Conservation (phyloP, 2,888 invertebrate genomes). For the Galerucella pusilla region DNA sequence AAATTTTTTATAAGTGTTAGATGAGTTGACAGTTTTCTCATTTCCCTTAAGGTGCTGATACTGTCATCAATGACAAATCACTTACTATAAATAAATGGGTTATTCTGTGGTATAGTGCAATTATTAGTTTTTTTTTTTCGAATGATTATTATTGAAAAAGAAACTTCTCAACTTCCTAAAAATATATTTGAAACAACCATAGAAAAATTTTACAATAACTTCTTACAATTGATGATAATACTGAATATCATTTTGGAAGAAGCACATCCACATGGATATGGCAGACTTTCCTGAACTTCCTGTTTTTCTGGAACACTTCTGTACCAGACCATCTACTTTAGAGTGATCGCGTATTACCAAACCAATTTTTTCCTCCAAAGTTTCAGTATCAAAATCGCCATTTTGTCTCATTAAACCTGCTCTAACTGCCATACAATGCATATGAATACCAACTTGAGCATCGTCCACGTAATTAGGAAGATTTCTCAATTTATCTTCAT, state of each 20-base stretch:
- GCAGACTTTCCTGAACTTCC: conserved; percentile 38
- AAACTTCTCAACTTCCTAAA: not conserved
- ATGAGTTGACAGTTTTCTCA: no score
- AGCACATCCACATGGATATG: conserved; percentile 37
- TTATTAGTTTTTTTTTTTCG: not conserved
- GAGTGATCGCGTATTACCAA: conserved; percentile 27
- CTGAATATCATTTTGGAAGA: conserved; percentile 35
- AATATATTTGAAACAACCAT: not conserved
- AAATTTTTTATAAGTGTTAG: no score
- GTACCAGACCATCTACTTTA: conserved; percentile 27
- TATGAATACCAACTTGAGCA: conserved; percentile 36
- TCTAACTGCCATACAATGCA: conserved; percentile 43
- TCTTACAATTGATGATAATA: conserved; percentile 40
- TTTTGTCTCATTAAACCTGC: conserved; percentile 37
- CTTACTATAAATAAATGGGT: no score
- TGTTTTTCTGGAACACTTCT: conserved; percentile 32
- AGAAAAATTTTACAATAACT: not conserved
- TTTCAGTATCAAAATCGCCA: conserved; percentile 29
- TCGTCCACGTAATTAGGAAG: conserved; percentile 33
- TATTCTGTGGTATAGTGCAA: no score
- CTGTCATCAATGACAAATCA: no score
- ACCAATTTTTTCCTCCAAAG: conserved; percentile 32
- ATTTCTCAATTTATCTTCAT: conserved; percentile 38
- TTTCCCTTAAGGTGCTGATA: no score
- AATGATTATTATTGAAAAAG: not conserved